These are phyloP conservation scores for Amphiura filiformis DNA, from an alignment of 35 echinoderm and acorn worm species.

Conservation along the genomic window DNA sequence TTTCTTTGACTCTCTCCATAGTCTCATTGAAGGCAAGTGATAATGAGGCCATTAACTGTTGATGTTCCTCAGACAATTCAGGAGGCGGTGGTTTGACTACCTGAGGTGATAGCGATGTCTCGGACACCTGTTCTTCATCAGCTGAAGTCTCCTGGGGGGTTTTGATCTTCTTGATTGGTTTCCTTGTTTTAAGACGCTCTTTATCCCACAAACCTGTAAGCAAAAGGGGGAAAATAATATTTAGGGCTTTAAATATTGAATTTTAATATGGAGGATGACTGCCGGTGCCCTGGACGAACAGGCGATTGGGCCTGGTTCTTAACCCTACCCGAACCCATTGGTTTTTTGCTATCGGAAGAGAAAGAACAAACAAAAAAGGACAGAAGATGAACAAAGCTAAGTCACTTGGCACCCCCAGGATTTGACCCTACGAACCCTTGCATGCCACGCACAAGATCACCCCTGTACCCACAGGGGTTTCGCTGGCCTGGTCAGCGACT, in stretches of 20 bases:
- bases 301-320: no score
- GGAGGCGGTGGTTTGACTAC: neutral
- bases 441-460: no score
- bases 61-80: neutral
- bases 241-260: neutral
- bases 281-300: no score
- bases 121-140: neutral
- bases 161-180: constrained; percentile 81
- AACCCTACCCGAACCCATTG: no score
- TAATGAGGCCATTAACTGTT: neutral
- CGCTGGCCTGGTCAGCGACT: no score
- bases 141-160: neutral
- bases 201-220: constrained; percentile 82
- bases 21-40: neutral
- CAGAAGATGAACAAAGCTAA: no score
- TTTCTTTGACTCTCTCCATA: neutral
- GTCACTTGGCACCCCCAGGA: no score
- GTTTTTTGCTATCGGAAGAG: no score
- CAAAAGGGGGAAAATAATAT: neutral
- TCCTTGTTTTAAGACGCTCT: constrained; percentile 70
- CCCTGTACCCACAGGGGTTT: no score
- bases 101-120: neutral
- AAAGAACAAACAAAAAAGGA: no score
- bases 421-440: no score
- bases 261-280: no score